Evolutionary conservation across 2,797 vertebrate genomes (phyloP), one percentile per base, ranked within the genome.

Genomic region (Setipinna tenuifilis): DNA sequence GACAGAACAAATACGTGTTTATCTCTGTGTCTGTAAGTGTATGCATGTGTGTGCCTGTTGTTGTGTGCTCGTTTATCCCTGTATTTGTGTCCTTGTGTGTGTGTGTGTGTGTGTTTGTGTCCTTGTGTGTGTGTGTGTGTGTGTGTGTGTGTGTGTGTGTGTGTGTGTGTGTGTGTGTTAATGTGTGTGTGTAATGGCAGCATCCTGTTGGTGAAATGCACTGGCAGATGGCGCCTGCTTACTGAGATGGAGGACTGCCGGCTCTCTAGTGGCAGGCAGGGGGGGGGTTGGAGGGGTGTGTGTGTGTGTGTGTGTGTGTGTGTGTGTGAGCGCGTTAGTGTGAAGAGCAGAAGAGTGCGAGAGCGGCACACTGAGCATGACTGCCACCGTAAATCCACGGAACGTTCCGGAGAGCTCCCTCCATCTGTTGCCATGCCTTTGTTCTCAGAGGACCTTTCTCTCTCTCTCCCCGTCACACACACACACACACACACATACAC

Each of bases 321-420:
- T 71, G 65, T 71, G 28, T 71, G 65, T 71, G 65, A 35, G 65
- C 35, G 28, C 25, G 65, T 71, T 23, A 28, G 28, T 71, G 28
- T 71, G 65, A 23, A 31, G 65, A 71, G 28, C 28, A 71, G 28
- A n/a, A n/a, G 28, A 71, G 65, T 28, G 28, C 5, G 65, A 71
- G 28, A 71, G 65, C 16, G 31, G 65, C 65, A 71, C 65, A 71
- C 14, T 71, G 65, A 71, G 65, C 65, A 28, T 71, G 65, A 71
- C 65, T 28, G 65, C 65, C 65, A 71, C 65, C 65, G 65, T 71
- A 71, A 71, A 71, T 71, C 65, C 65, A 71, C 25, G 14, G 65
- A 71, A 71, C 65, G 65, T 71, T 71, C 65, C 28, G 25, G 65
- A 71, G 65, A 71, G 65, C 65, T 71, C 65, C 28, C 11, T 71